Evolutionary conservation across 2,113 vertebrate genomes (phyloP).

Genomic region (Acrocephalus arundinaceus): DNA sequence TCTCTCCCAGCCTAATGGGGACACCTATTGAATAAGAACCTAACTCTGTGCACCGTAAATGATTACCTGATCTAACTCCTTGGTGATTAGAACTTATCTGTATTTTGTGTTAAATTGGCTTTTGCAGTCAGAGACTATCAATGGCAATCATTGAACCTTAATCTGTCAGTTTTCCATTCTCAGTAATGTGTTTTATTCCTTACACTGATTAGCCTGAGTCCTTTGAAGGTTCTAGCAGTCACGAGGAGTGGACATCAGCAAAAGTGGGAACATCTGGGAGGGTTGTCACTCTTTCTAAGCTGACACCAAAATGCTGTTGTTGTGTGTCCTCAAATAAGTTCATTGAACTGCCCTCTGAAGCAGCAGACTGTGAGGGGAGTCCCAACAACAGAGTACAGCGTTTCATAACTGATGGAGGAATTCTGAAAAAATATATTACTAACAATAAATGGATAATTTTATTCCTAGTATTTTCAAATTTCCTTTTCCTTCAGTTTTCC

Average conservation of each 20-base stretch:
- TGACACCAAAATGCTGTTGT: not conserved
- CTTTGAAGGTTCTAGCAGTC: not conserved
- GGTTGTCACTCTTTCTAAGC: not conserved
- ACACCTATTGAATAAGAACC: not conserved
- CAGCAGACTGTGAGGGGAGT: not conserved
- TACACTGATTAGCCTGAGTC: not conserved
- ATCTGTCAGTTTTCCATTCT: not conserved
- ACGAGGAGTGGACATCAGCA: not conserved
- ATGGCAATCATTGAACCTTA: not conserved
- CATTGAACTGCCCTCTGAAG: accelerated
- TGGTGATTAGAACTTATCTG: not conserved
- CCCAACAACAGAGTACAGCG: accelerated
- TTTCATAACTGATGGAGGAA: not conserved
- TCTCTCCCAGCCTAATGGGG: not conserved
- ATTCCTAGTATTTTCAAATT: not conserved
- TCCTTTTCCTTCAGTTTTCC: not conserved
- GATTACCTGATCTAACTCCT: not conserved
- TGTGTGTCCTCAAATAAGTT: not conserved
- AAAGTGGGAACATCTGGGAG: too few species aligned
- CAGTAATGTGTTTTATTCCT: not conserved
- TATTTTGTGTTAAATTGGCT: not conserved
- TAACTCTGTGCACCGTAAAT: not conserved
- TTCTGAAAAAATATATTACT: not conserved
- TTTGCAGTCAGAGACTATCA: not conserved
- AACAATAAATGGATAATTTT: not conserved